Evolutionary conservation across 2,888 invertebrate species (phyloP).

Genomic region (Acanthosepion pharaonis): DNA sequence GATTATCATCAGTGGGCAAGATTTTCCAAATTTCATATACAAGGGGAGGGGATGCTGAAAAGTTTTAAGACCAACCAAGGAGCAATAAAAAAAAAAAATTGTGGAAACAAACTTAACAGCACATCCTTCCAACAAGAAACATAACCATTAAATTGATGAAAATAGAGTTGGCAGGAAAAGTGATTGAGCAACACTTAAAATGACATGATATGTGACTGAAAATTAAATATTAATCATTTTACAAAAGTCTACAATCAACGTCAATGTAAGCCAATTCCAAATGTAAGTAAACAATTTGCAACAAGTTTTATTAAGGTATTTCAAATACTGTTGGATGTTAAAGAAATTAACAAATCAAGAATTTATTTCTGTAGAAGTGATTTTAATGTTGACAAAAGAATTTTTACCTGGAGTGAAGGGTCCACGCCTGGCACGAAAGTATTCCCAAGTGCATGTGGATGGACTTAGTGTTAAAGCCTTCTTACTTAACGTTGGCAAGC

Average conservation of each 20-base stretch:
- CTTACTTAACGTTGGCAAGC: background rate
- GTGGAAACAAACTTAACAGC: no score
- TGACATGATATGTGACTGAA: background rate
- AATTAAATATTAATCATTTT: background rate
- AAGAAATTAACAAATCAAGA: background rate
- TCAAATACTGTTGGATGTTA: no score
- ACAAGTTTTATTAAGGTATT: no score
- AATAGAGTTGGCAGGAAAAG: background rate
- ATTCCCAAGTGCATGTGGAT: constrained; percentile 52
- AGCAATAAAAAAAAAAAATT: no score
- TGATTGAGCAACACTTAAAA: background rate
- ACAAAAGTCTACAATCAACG: background rate
- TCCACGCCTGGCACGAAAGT: constrained; percentile 65
- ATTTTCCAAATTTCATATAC: background rate
- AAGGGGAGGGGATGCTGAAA: no score
- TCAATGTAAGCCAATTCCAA: no score
- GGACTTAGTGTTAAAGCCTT: constrained; percentile 1
- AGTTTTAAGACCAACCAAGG: no score
- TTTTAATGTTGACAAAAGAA: background rate
- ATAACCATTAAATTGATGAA: background rate
- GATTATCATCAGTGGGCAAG: background rate
- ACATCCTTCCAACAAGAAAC: background rate
- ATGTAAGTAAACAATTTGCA: no score
- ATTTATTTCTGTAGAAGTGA: background rate
- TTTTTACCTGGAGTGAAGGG: constrained; percentile 67